Percentiles rank a stretch among this genome's conserved stretches.
Conservation (phyloP, 2,888 invertebrate genomes). For the Autographa pulchrina region DNA sequence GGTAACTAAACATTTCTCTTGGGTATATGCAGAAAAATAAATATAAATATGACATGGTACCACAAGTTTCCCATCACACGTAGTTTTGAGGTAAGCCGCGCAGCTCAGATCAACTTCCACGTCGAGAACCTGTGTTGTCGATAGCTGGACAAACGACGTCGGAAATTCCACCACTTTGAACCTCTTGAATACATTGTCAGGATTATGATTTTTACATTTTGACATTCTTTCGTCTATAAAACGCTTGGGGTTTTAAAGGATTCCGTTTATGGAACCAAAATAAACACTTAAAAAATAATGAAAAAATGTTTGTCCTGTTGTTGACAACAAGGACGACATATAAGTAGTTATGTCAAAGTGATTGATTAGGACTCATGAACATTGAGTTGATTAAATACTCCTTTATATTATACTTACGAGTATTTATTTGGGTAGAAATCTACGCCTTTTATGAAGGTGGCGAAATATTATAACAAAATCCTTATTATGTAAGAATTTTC, state of each 20-base stretch:
- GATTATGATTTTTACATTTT: slow-evolving; percentile 69
- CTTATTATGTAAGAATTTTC: slow-evolving; percentile 77
- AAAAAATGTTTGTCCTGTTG: background rate
- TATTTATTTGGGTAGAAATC: background rate
- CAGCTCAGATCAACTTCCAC: slow-evolving; percentile 74
- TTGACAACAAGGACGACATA: slow-evolving; percentile 8
- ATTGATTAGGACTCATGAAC: background rate
- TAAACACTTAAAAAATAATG: slow-evolving; percentile 6
- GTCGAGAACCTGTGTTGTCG: slow-evolving; percentile 71
- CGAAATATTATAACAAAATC: slow-evolving; percentile 1
- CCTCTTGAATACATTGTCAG: slow-evolving; percentile 78
- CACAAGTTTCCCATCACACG: slow-evolving; percentile 73
- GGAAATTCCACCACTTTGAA: slow-evolving; percentile 83
- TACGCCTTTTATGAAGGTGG: background rate
- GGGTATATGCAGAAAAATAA: too few relatives aligned
- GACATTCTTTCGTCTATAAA: slow-evolving; percentile 48
- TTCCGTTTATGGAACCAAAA: background rate
- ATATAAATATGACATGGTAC: slow-evolving; percentile 61
- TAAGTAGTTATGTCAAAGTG: background rate
- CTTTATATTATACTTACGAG: background rate
- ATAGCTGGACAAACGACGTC: slow-evolving; percentile 77
- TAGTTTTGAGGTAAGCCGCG: slow-evolving; percentile 81
- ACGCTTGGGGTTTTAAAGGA: background rate
- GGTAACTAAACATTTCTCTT: background rate
- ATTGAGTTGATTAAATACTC: background rate